Evolutionary conservation across 2,113 vertebrate genomes (phyloP).

Genomic region (Regulus satrapa): DNA sequence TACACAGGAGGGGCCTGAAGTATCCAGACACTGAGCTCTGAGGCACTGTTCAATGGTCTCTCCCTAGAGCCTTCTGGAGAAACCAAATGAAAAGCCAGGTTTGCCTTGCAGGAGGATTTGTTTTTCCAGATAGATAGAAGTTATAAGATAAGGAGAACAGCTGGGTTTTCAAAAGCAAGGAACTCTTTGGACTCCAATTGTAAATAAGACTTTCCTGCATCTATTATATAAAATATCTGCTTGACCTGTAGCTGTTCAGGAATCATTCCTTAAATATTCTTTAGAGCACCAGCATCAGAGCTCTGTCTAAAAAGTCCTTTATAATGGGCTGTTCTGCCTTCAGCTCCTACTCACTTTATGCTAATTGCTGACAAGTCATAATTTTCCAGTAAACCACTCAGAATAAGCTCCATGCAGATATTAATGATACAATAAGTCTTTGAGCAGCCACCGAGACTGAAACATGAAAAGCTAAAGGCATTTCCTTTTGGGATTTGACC

Average conservation of each 20-base stretch:
- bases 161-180: neutral
- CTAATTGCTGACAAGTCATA: conserved; percentile 8
- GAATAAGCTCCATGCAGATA: neutral
- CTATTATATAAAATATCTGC: neutral
- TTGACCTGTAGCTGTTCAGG: neutral
- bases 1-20: neutral
- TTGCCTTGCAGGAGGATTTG: neutral
- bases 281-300: neutral
- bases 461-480: neutral
- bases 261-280: conserved; percentile 3
- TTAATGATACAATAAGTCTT: neutral
- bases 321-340: neutral
- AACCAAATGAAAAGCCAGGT: conserved; percentile 2
- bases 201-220: neutral
- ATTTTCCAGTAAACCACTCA: conserved; percentile 18
- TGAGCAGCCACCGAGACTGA: neutral
- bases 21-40: neutral
- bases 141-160: neutral
- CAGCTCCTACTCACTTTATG: neutral
- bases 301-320: neutral
- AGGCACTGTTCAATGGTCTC: neutral
- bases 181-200: neutral
- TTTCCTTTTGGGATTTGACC: neutral
- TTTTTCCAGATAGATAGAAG: neutral
- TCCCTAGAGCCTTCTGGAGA: neutral